Evolutionary conservation across 1,140 invertebrate genomes (phyloP).

Genomic region (Diplogasteroides magnus): DNA sequence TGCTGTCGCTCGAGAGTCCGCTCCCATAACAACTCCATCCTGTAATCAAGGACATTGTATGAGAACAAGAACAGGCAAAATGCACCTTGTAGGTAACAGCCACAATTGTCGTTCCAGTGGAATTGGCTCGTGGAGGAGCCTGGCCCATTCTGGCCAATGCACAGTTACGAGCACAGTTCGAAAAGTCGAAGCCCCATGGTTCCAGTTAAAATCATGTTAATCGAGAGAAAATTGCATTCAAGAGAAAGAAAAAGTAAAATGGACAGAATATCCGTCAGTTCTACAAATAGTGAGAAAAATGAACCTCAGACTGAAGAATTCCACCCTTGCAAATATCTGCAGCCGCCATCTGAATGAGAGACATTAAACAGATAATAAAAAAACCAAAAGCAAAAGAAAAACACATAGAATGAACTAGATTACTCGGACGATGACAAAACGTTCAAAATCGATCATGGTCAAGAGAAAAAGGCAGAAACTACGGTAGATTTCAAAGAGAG

Average conservation of each 20-base stretch:
- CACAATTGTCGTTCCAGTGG: slow-evolving; percentile 95
- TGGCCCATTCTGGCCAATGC: slow-evolving; percentile 72
- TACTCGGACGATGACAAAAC: too few relatives aligned
- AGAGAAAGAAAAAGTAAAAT: too few relatives aligned
- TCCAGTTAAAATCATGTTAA: too few relatives aligned
- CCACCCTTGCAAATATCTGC: neutral
- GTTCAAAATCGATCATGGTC: too few relatives aligned
- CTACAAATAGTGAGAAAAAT: neutral
- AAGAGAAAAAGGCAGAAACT: too few relatives aligned
- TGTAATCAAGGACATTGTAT: slow-evolving; percentile 42
- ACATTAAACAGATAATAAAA: too few relatives aligned
- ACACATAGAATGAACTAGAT: too few relatives aligned
- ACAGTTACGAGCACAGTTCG: slow-evolving; percentile 68
- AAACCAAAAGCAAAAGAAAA: too few relatives aligned
- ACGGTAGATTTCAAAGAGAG: too few relatives aligned
- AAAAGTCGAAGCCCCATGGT: slow-evolving; percentile 49
- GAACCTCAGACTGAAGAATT: neutral
- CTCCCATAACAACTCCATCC: slow-evolving; percentile 92
- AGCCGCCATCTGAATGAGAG: neutral
- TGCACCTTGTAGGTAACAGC: slow-evolving; percentile 75
- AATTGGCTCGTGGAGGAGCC: slow-evolving; percentile 74
- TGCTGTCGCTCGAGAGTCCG: slow-evolving; percentile 91
- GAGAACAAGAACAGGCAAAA: slow-evolving; percentile 18
- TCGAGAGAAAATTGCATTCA: neutral
- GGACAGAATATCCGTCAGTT: neutral